A percentile compares a stretch with the other conserved stretches of the same genome.
Conservation (phyloP, 2,113 vertebrate genomes). For the Caracal caracal region DNA sequence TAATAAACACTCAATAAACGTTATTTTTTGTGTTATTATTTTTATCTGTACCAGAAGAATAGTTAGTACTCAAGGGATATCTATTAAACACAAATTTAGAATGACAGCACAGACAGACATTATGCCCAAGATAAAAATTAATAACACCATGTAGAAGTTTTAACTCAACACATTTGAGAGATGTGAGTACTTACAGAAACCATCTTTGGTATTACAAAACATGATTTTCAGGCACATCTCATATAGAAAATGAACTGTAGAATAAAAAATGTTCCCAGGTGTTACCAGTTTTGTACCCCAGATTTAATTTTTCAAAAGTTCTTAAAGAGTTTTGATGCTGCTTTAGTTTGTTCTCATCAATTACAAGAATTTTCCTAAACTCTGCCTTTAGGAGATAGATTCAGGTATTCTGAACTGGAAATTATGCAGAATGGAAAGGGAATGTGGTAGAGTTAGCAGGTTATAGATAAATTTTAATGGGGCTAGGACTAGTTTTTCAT, state of each 20-base stretch:
- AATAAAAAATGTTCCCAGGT: conserved; percentile 18
- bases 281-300: not conserved
- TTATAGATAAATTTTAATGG: conserved; percentile 59
- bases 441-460: conserved; percentile 1
- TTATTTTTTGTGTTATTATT: conserved; percentile 25
- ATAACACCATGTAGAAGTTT: not conserved
- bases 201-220: not conserved
- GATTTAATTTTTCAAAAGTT: not conserved
- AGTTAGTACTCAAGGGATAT: not conserved
- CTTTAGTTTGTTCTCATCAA: conserved; percentile 31
- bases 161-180: not conserved
- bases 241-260: not conserved
- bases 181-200: not conserved
- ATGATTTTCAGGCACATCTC: not conserved
- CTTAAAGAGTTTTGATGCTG: conserved; percentile 13
- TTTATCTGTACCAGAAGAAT: not conserved
- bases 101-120: not conserved
- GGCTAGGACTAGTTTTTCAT: conserved; percentile 70
- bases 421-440: conserved; percentile 55
- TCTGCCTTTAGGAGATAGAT: conserved; percentile 37
- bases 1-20: not conserved
- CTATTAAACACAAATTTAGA: conserved; percentile 55
- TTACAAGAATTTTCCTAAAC: conserved; percentile 36
- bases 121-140: not conserved
- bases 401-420: conserved; percentile 42